These are phyloP conservation scores for Whitmania pigra DNA, from an alignment of 1,140 invertebrate species.

Conservation along the genomic window DNA sequence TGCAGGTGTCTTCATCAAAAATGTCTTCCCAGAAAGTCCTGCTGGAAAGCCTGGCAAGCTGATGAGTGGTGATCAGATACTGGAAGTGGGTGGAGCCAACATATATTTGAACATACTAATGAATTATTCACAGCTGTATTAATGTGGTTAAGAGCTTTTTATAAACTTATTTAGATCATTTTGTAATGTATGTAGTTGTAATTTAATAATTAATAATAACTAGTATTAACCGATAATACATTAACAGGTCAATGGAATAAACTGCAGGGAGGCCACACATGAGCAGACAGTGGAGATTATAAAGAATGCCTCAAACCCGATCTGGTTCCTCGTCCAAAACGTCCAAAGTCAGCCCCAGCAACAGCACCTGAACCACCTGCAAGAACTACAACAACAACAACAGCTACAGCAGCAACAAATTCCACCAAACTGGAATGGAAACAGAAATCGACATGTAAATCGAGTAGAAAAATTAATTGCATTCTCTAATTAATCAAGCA, in stretches of 20 bases:
- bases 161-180: too few relatives aligned
- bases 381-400: too few relatives aligned
- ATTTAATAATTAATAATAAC: not conserved
- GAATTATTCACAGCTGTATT: too few relatives aligned
- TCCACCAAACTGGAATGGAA: too few relatives aligned
- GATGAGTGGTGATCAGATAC: not conserved
- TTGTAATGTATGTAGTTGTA: not conserved
- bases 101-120: too few relatives aligned
- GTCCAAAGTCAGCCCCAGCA: too few relatives aligned
- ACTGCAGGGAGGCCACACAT: slow-evolving; percentile 79
- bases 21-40: not conserved
- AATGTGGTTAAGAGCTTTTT: too few relatives aligned
- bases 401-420: too few relatives aligned
- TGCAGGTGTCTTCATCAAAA: not conserved
- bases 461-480: too few relatives aligned
- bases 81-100: not conserved
- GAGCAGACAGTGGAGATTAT: slow-evolving; percentile 49
- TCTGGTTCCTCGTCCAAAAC: slow-evolving; percentile 6
- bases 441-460: too few relatives aligned
- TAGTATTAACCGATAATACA: not conserved
- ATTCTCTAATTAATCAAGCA: too few relatives aligned
- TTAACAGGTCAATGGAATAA: slow-evolving; percentile 68
- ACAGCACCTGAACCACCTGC: too few relatives aligned
- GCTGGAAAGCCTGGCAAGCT: not conserved
- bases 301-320: not conserved